Evolutionary conservation across 2,888 invertebrate species (phyloP), one percentile per base, ranked within the genome.

Genomic region (Drosophila neoperkinsi): DNA sequence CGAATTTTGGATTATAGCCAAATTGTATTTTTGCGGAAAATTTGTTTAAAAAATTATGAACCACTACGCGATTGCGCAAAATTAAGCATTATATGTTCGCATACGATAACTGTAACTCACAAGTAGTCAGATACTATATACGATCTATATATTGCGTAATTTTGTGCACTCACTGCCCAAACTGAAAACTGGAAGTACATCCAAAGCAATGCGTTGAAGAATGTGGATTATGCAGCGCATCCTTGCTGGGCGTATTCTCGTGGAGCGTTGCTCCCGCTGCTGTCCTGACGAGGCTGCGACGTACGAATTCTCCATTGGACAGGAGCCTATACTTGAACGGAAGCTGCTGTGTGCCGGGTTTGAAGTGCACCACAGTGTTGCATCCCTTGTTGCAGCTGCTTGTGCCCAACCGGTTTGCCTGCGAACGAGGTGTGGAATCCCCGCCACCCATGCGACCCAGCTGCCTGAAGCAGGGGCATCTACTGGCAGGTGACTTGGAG

Each of bases 221-320:
- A 7, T 7, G 13, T 46, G 18, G 21, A 18, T 11, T 16, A 7
- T 25, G 10, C 21, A 6, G 6, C n/a, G 3, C 33, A 18, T 36
- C 21, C 33, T 34, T 11, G 16, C n/a, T 31, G 2, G 13, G 18
- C 25, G 43, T 31, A 16, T 55, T 60, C 52, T 76, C 74, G 13
- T 89, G 88, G 1, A 84, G 41, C 0, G 88, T 89, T 1, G 82
- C 77, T 0, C 86, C 86, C 6, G 90, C 90, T 0, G 86, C 90
- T 0, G 86, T 87, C 5, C 90, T 82, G 2, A 84, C 72, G 11
- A 86, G 49, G 3, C 88, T 66, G 7, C 78, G 72, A 0, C 85
- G 77, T 4, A 55, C 57, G 6, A 56, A 36, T 9, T 67, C 64
- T 0, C 67, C 70, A 30, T 74, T 73, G 31, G 64, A 41, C 0